Percentiles rank a stretch among this genome's conserved stretches.
phyloP scores from a whole-genome alignment of 2,797 vertebrate genomes.

The Tokudaia muenninki region DNA sequence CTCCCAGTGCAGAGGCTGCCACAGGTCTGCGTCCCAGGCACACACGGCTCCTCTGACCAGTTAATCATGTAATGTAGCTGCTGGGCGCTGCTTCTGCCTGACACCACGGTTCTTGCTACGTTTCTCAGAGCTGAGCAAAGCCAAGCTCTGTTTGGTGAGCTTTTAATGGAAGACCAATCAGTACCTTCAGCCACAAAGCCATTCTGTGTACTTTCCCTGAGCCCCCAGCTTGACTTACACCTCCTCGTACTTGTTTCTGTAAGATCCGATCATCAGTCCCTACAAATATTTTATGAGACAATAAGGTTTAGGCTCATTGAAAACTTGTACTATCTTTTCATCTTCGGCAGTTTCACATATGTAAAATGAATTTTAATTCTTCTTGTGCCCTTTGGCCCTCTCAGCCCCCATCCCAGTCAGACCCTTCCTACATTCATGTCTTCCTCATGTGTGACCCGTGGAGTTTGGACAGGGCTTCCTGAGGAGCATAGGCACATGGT shows the following conservation, averaged over 20 bases:
- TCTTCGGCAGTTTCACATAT: not conserved
- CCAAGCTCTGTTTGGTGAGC: not conserved
- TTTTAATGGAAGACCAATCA: not conserved
- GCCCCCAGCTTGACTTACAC: not conserved
- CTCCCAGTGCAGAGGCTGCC: fast-evolving
- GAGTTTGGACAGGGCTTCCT: not conserved
- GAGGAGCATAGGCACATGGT: not conserved
- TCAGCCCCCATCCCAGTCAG: not conserved
- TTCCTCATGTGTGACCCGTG: not conserved
- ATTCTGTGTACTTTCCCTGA: not conserved
- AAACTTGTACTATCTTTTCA: not conserved
- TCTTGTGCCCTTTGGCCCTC: not conserved
- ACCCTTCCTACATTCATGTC: not conserved
- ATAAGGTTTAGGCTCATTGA: not conserved
- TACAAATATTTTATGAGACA: not conserved
- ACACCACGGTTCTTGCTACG: fast-evolving
- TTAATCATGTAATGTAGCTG: fast-evolving
- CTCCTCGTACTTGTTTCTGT: not conserved
- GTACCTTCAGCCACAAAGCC: not conserved
- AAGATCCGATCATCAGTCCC: not conserved
- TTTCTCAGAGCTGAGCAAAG: not conserved
- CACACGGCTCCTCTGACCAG: not conserved
- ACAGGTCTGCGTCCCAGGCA: not conserved
- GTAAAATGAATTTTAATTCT: too few relatives aligned
- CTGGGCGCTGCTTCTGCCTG: not conserved